Evolutionary conservation across 2,113 vertebrate species (phyloP), one percentile per base, ranked within the genome.

Genomic region (mouse (Mus musculus)): DNA sequence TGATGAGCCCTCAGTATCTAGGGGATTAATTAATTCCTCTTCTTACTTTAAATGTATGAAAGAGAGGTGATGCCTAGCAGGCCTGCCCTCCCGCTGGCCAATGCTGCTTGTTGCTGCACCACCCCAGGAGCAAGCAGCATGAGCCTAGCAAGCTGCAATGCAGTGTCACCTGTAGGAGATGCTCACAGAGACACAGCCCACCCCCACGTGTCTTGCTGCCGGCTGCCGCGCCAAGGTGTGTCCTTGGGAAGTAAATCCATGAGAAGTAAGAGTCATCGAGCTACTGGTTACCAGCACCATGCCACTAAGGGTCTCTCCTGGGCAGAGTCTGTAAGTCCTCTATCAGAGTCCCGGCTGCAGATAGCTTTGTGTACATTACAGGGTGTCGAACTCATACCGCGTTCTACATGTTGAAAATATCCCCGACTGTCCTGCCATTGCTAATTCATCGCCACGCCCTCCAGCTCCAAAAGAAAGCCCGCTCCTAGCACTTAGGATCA

Each of bases 1-100:
- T 93, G 52, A 81, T 8, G 59, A 85, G 26, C 72, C 86, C 82
- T 91, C 0, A 0, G 65, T 61, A 8, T 96, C 80, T 72, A 75
- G 92, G 90, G 96, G 39, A 93, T 96, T 96, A 91, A 97, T 97
- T 91, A 96, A 49, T 76, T 88, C 80, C 75, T 94, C 89, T 76
- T 72, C 24, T 86, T 92, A 93, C 87, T 95, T 91, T 59, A 87
- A 95, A 61, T 84, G 89, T 61, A 63, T 95, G 78, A 96, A 87
- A 46, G 19, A 39, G 89, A 69, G 95, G 97, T 9, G n/a, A 71
- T 36, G 42, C 77, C 75, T 30, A 0, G 1, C 46, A 90, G 92
- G 39, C 14, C 1, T 33, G 56, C 61, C 67, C 72, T 92, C 75
- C 82, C 0, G 11, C 14, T 36, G n/a, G 67, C 85, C 75, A 54